A percentile compares a stretch with the other conserved stretches of the same genome.
Conservation (phyloP, 2,888 invertebrate genomes). For the Nemurella pictetii region DNA sequence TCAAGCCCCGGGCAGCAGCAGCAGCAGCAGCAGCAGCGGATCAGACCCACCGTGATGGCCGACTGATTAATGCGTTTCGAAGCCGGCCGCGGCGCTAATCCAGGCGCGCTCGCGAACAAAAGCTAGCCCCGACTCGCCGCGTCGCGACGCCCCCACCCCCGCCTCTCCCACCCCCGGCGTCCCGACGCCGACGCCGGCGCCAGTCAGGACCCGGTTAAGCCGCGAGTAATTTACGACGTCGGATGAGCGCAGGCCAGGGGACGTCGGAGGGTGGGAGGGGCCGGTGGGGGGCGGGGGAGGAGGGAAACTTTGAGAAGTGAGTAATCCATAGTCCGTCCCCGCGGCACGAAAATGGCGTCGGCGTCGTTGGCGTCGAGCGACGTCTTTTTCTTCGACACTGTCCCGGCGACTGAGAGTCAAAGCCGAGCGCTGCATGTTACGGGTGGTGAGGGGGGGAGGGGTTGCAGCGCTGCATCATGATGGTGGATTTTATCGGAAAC, state of each 20-base stretch:
- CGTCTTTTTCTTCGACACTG: not conserved
- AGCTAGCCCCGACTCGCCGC: not conserved
- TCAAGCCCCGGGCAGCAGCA: not conserved
- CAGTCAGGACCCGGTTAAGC: conserved; percentile 37
- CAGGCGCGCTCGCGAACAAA: conserved; percentile 37
- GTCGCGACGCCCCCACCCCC: not conserved
- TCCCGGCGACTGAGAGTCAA: not conserved
- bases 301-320: conserved; percentile 30
- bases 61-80: conserved; percentile 71
- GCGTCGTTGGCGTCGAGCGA: not conserved
- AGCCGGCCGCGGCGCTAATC: conserved; percentile 56
- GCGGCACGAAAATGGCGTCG: conserved; percentile 9
- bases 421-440: not conserved
- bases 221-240: conserved; percentile 40
- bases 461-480: too few species aligned
- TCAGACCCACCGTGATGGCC: conserved; percentile 11
- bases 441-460: not conserved
- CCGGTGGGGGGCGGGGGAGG: not conserved
- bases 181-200: too few species aligned
- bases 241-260: conserved; percentile 29
- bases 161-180: not conserved
- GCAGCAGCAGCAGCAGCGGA: too few species aligned
- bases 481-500: too few species aligned
- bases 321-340: conserved; percentile 24
- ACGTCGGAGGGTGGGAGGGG: not conserved